Base-by-base conservation (phyloP, 2,113 vertebrate species). In the Probosciger aterrimus region DNA sequence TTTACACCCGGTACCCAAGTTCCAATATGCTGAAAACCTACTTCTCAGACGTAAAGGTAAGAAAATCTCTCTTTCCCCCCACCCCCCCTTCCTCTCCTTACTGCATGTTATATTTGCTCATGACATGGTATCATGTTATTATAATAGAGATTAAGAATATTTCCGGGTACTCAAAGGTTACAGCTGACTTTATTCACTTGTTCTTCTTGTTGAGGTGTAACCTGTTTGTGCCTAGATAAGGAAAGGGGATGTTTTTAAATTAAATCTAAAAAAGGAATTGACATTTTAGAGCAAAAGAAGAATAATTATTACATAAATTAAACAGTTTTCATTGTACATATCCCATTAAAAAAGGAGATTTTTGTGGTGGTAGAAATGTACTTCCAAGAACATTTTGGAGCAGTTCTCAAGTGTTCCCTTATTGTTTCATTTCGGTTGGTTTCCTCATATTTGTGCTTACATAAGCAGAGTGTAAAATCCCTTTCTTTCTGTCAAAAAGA, bases 11-110 rank as follows among this genome's bases (percentile, higher is more conserved):
- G 94, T 99, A 99, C 96, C 99, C 99, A 79, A 99, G 99, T 96
- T 99, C 99, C 98, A 99, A 99, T 98, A 99, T 99, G 99, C 99
- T 99, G 97, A 99, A 99, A 97, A 99, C 99, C 88, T 99, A 98
- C 98, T 99, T 99, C 98, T 99, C 99, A 12, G 99, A 99, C 9
- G 99, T 99, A 92, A 99, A 99, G 99, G 99, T 99, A 98, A 98
- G 99, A 82, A 81, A 88, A 9, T 83, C 31, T 90, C 13, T 89
- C 30, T 11, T 33, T 59, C 19, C 19, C 31, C 19, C 15, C 7
- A 75, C 11, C 9, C 18, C 4, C 2, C 6, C 20, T 13, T 30
- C n/a, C 17, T 35, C 27, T 68, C 35, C 55, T 86, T 76, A 18
- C 53, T 84, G 89, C 92, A 88, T 95, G 94, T 57, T 87, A 0